phyloP scores from a whole-genome alignment of 2,113 vertebrate species.

The Paradoxurus hermaphroditus region DNA sequence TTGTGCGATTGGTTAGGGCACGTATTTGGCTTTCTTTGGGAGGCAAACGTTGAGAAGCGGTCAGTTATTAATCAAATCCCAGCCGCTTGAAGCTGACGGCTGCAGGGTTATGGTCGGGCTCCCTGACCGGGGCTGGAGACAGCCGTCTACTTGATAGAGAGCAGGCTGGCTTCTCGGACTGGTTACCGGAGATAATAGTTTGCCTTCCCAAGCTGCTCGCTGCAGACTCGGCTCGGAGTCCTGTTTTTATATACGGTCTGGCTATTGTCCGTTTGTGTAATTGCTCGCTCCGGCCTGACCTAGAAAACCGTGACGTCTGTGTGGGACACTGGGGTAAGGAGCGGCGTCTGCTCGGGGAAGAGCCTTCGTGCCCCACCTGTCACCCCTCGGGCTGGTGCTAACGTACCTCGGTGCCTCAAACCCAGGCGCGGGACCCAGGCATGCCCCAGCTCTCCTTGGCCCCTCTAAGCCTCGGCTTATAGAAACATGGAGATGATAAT shows the following conservation, averaged over 20 bases:
- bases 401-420: fast-evolving
- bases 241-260: fast-evolving
- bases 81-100: neutral
- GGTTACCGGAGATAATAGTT: neutral
- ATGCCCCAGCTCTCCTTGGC: neutral
- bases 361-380: neutral
- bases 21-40: neutral
- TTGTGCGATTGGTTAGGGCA: neutral
- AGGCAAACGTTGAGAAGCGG: neutral
- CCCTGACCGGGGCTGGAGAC: no score
- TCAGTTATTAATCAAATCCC: neutral
- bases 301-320: neutral
- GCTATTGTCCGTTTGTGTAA: neutral
- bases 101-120: no score
- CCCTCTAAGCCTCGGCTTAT: neutral
- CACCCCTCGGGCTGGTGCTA: neutral
- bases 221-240: neutral
- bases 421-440: neutral
- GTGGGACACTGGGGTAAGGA: no score
- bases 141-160: neutral
- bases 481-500: neutral
- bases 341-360: neutral
- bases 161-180: neutral
- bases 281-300: neutral
- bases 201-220: no score